These are phyloP conservation scores for Meta bourneti DNA, from an alignment of 2,888 invertebrate genomes.

Conservation along the genomic window DNA sequence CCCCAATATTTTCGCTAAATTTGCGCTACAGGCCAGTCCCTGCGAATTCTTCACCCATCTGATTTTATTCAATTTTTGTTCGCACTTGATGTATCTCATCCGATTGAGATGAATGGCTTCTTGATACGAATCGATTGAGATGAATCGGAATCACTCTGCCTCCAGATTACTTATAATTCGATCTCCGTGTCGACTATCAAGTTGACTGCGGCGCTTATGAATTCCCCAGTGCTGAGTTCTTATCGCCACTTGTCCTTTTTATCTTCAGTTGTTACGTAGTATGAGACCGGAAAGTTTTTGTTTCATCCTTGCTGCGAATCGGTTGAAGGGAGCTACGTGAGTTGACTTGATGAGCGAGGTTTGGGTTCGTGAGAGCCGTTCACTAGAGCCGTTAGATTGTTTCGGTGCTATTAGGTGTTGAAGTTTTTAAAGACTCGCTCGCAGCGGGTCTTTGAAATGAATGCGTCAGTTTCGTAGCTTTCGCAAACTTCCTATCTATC, in stretches of 20 bases:
- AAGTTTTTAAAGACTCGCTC: too few relatives aligned
- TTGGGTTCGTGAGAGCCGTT: too few relatives aligned
- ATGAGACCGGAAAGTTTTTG: neutral
- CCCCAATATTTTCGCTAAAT: too few relatives aligned
- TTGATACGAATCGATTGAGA: slow-evolving; percentile 26
- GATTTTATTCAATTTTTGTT: neutral
- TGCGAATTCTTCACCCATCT: neutral
- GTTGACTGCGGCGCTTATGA: neutral
- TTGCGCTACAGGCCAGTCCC: neutral
- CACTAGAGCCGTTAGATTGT: too few relatives aligned
- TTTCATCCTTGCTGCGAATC: neutral
- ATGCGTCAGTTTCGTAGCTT: too few relatives aligned
- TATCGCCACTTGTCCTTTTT: neutral
- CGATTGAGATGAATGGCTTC: slow-evolving; percentile 46
- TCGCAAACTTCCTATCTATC: too few relatives aligned
- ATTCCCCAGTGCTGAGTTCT: neutral
- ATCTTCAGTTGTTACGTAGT: neutral
- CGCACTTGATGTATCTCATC: neutral
- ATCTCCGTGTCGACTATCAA: slow-evolving; percentile 1
- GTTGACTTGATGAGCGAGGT: too few relatives aligned
- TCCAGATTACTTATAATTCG: slow-evolving; percentile 28
- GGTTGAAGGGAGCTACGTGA: neutral
- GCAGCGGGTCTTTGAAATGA: too few relatives aligned
- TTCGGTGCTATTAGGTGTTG: too few relatives aligned
- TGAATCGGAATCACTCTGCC: slow-evolving; percentile 25